Base-by-base conservation (phyloP, 2,797 vertebrate species). In the Dendrocincla fuliginosa region DNA sequence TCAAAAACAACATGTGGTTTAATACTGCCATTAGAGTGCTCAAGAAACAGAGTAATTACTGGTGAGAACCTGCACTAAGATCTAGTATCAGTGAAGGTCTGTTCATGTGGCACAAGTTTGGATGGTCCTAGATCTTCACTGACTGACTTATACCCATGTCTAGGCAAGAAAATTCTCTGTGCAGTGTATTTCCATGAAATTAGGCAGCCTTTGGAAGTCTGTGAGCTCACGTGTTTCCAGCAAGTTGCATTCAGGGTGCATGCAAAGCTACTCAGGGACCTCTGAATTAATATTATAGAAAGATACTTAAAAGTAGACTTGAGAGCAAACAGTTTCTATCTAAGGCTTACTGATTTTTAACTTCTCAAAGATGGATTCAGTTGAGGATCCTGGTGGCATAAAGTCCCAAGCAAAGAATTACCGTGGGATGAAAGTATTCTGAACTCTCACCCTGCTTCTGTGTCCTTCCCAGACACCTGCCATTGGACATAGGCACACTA, bases 401-500 rank as follows among this genome's bases (percentile, higher is more conserved):
- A 93, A 88, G 32, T 56, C n/a, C 9, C 32, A 49, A 59, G 28
- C 28, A 60, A 74, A 23, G 27, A 74, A 41, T 84, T 86, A 39
- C 20, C 32, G 6, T 53, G 41, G 16, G n/a, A 41, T 71, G 23
- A 28, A 80, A 74, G 2, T 37, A 53, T 60, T 88, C 23, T 35
- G 6, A 79, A 46, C 20, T 59, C 39, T 88, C 13, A 46, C 6
- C 4, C 37, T 68, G 19, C 17, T 87, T 74, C 30, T 87, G 13
- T 32, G 39, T 69, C 57, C 69, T 64, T 88, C 27, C 12, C 32
- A 86, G 57, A 2, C 53, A 46, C 23, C 39, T 75, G n/a, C 7
- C 11, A 8, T 4, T 65, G 50, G 27, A 42, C 19, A 8, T 2
- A 11, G 32, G 7, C n/a, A 65, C 0, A 0, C 17, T 28, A 19